Evolutionary conservation across 2,888 invertebrate species (phyloP).

Genomic region (Norana najaformis): DNA sequence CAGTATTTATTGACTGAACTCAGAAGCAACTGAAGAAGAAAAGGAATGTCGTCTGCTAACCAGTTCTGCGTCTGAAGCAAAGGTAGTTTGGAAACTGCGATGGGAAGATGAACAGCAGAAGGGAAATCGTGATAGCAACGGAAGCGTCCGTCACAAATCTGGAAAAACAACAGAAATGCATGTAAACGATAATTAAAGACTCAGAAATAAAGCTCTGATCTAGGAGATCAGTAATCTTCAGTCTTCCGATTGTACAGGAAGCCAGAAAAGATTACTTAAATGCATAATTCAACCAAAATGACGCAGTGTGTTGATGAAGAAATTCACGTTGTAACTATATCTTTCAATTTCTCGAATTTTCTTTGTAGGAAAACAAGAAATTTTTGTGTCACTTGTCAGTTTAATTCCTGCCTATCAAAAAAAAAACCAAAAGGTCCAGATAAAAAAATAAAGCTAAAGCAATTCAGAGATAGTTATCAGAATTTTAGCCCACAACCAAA

Average conservation of each 20-base stretch:
- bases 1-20: not conserved
- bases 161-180: not conserved
- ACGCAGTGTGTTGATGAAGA: no score
- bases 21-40: not conserved
- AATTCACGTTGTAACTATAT: no score
- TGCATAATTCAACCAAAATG: not conserved
- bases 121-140: slow-evolving; percentile 75
- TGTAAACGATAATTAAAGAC: not conserved
- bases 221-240: not conserved
- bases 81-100: slow-evolving; percentile 43
- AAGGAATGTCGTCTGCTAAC: slow-evolving; percentile 10
- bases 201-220: not conserved
- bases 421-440: no score
- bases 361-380: no score
- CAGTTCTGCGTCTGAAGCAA: slow-evolving; percentile 40
- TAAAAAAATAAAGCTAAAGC: no score
- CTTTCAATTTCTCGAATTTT: no score
- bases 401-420: no score
- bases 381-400: no score
- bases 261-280: not conserved
- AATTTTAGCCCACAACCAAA: no score
- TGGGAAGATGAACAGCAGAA: slow-evolving; percentile 48
- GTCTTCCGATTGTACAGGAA: not conserved
- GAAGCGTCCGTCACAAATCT: slow-evolving; percentile 62
- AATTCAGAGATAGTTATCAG: no score